Conservation (phyloP, 2,797 vertebrate genomes). For the Mionectes olivaceus region DNA sequence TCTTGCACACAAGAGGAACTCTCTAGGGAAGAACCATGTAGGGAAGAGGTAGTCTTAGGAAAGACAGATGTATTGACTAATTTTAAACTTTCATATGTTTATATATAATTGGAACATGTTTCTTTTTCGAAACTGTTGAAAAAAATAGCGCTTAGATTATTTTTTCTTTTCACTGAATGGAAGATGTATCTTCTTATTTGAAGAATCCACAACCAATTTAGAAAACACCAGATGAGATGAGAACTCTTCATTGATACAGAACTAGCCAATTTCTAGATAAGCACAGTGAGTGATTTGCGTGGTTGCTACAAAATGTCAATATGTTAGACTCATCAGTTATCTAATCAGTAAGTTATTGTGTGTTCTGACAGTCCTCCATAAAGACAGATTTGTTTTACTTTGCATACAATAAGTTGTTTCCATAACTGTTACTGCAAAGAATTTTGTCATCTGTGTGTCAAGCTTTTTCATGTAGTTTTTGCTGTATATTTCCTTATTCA, state of each 20-base stretch:
- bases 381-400: conserved; percentile 60
- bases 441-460: conserved; percentile 15
- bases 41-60: neutral
- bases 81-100: neutral
- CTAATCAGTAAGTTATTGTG: conserved; percentile 18
- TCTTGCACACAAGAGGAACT: neutral
- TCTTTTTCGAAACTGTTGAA: neutral
- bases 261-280: conserved; percentile 36
- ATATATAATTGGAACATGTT: neutral
- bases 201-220: conserved; percentile 34
- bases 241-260: conserved; percentile 18
- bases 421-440: conserved; percentile 27
- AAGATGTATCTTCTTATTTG: neutral
- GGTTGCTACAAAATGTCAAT: conserved; percentile 45
- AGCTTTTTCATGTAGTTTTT: conserved; percentile 38
- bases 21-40: neutral
- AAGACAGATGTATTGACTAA: neutral
- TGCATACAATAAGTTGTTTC: conserved; percentile 51
- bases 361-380: conserved; percentile 31
- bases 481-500: neutral
- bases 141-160: neutral
- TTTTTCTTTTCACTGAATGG: conserved; percentile 31
- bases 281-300: conserved; percentile 11
- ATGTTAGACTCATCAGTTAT: conserved; percentile 25
- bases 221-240: conserved; percentile 30